Conservation (phyloP, 2,797 vertebrate species). For the Eospalax fontanierii region DNA sequence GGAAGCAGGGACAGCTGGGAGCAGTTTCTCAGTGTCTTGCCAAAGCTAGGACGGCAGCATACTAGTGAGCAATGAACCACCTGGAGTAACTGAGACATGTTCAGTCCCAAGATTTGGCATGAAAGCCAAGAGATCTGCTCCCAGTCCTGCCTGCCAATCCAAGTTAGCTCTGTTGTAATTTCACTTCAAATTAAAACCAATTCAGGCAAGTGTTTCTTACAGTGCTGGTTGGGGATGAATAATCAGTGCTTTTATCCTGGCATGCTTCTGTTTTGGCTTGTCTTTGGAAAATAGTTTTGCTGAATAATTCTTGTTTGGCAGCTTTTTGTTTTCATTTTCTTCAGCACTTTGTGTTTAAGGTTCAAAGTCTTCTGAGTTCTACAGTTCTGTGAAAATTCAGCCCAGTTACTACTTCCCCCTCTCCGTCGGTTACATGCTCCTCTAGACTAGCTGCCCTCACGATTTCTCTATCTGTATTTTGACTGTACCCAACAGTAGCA, state of each 20-base stretch:
- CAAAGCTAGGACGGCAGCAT: background rate
- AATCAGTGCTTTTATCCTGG: background rate
- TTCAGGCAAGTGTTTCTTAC: background rate
- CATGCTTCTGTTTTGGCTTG: background rate
- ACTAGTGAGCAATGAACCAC: background rate
- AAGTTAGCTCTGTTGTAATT: background rate
- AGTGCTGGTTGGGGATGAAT: background rate
- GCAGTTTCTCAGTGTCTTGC: too few relatives aligned
- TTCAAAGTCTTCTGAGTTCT: background rate
- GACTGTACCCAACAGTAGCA: background rate
- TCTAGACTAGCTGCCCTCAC: background rate
- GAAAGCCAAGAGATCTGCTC: background rate
- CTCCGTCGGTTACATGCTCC: background rate
- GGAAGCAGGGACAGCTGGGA: background rate
- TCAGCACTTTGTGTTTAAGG: background rate
- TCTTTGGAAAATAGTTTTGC: background rate
- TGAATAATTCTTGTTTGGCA: background rate
- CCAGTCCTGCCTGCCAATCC: background rate
- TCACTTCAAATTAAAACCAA: constrained; percentile 3
- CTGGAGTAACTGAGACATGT: background rate
- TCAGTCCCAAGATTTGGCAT: background rate
- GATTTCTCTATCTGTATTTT: background rate
- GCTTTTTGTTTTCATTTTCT: background rate
- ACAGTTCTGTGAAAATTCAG: background rate
- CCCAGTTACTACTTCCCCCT: background rate